Percentiles rank a stretch among this genome's conserved stretches.
phyloP scores from a whole-genome alignment of 1,140 invertebrate species.

The Procambarus clarkii region DNA sequence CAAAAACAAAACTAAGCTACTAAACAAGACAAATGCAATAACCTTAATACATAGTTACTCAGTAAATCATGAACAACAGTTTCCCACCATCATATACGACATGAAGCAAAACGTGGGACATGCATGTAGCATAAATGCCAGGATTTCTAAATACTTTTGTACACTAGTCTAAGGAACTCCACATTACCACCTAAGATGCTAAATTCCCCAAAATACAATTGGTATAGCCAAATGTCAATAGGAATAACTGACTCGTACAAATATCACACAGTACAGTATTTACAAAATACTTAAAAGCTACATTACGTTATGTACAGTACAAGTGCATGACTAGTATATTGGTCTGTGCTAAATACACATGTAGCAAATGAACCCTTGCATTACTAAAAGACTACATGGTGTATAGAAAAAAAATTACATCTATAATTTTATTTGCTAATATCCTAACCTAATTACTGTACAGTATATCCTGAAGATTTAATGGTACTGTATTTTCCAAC shows the following conservation, averaged over 20 bases:
- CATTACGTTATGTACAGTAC: too few relatives aligned
- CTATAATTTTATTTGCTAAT: too few relatives aligned
- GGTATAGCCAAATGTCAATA: not conserved
- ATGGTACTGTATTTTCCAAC: too few relatives aligned
- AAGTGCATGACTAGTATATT: too few relatives aligned
- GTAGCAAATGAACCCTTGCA: too few relatives aligned
- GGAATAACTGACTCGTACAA: not conserved
- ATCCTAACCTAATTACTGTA: too few relatives aligned
- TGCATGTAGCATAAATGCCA: constrained; percentile 30
- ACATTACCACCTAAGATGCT: not conserved
- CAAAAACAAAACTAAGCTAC: constrained; percentile 61
- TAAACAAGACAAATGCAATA: constrained; percentile 11
- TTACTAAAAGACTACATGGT: too few relatives aligned
- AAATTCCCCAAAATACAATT: not conserved
- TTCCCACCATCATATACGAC: not conserved
- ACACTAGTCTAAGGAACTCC: not conserved
- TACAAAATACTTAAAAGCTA: too few relatives aligned
- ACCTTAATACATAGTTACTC: not conserved
- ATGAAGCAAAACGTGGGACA: constrained; percentile 13
- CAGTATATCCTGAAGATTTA: too few relatives aligned
- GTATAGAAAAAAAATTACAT: too few relatives aligned
- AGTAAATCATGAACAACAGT: not conserved
- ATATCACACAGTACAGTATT: not conserved
- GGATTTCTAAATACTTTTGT: not conserved
- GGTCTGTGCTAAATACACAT: too few relatives aligned